A percentile compares a stretch with the other conserved stretches of the same genome.
Conservation (phyloP, 2,888 invertebrate genomes). For the Drosophila dives region DNA sequence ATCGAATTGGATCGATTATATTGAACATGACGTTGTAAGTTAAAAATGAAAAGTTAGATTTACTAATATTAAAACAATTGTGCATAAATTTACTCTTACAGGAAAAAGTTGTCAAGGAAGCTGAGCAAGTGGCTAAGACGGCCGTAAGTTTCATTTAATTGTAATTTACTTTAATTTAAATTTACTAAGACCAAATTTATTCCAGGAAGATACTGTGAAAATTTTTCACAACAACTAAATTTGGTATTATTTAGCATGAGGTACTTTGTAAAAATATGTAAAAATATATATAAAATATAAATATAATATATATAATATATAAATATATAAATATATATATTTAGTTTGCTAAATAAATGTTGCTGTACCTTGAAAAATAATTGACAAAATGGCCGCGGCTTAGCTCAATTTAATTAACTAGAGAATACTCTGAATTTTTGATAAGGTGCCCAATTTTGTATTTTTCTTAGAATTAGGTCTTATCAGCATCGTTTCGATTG, state of each 20-base stretch:
- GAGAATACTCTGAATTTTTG: background rate
- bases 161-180: background rate
- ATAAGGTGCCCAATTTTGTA: background rate
- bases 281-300: background rate
- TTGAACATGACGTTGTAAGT: conserved; percentile 7
- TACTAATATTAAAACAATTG: background rate
- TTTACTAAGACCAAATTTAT: background rate
- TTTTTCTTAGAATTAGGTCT: conserved; percentile 31
- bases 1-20: background rate
- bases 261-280: background rate
- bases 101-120: background rate
- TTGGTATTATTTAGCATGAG: too few species aligned
- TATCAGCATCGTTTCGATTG: conserved; percentile 37
- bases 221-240: background rate
- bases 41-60: background rate
- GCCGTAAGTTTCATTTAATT: conserved; percentile 1
- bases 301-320: background rate
- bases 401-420: background rate
- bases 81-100: background rate
- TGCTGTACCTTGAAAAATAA: background rate
- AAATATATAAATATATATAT: too few species aligned
- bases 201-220: background rate
- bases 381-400: background rate
- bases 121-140: background rate
- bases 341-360: conserved; percentile 28